Conservation (phyloP, 2,113 vertebrate species). For the Dasyornis broadbenti region DNA sequence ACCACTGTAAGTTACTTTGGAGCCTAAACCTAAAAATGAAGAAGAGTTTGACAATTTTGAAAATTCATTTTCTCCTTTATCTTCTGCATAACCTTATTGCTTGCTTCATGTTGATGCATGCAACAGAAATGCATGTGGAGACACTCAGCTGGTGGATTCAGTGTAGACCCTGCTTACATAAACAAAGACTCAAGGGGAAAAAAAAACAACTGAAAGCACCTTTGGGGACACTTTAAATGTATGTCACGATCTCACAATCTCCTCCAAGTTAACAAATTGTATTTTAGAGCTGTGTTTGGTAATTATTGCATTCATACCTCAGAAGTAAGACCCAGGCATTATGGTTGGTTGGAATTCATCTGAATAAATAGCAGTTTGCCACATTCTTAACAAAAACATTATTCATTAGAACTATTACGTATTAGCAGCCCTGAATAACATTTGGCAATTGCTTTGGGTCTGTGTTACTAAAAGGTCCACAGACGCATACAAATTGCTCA, state of each 20-base stretch:
- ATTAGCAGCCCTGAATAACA: conserved; percentile 54
- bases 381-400: conserved; percentile 63
- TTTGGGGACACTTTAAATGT: neutral
- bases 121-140: neutral
- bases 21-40: neutral
- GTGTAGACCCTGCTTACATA: neutral
- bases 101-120: neutral
- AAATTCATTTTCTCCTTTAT: neutral
- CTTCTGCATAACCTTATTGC: neutral
- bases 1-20: rapidly evolving
- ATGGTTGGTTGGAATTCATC: conserved; percentile 57
- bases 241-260: neutral
- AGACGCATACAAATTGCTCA: conserved; percentile 18
- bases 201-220: neutral
- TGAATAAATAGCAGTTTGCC: conserved; percentile 60
- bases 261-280: conserved; percentile 46
- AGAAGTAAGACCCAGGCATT: conserved; percentile 48
- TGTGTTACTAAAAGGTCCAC: conserved; percentile 33
- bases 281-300: conserved; percentile 43
- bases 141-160: neutral
- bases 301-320: conserved; percentile 57
- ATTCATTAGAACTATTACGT: conserved; percentile 50
- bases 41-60: neutral
- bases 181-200: neutral
- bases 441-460: conserved; percentile 55